Evolutionary conservation across 2,113 vertebrate genomes (phyloP), one percentile per base, ranked within the genome.

Genomic region (Xenopus borealis): DNA sequence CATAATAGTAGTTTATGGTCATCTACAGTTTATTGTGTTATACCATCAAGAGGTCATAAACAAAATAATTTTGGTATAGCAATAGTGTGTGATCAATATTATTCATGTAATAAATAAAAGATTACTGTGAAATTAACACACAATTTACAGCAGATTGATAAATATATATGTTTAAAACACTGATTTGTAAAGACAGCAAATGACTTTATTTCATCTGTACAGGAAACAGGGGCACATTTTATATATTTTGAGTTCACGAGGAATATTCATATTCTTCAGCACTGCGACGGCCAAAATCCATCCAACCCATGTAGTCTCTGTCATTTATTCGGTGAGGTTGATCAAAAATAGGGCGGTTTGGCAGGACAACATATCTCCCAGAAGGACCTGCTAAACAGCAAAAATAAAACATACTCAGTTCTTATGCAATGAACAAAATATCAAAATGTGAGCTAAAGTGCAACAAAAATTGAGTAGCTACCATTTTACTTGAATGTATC

Each of bases 231-330:
- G 78, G 67, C 20, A 69, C 77, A 79, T 71, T 27, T 55, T 70
- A 14, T 12, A 52, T 18, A 66, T 40, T 14, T 44, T 58, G 40
- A 7, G 50, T 75, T 91, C 93, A 97, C 46, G 94, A 96, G 57
- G 94, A 91, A 67, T 98, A 98, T 19, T 98, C 95, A 0, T 96
- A 98, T 78, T 98, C 96, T 83, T 98, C 96, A 12, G 94, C 92
- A 16, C 94, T 98, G 80, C 95, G 94, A n/a, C 95, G 94, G 45
- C 97, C 96, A 27, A 99, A 99, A 83, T 99, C 97, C 95, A 98
- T 98, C 97, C 97, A 99, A 74, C 97, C 97, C 87, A 94, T 83
- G 88, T 99, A 99, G 87, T 99, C 96, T 81, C 95, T 92, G 88
- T 98, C 95, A 52, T 89, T 94, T 93, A 98, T 95, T 89, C 94